These are phyloP conservation scores for Jordanella pulchra DNA, from an alignment of 2,797 vertebrate species.

Conservation along the genomic window DNA sequence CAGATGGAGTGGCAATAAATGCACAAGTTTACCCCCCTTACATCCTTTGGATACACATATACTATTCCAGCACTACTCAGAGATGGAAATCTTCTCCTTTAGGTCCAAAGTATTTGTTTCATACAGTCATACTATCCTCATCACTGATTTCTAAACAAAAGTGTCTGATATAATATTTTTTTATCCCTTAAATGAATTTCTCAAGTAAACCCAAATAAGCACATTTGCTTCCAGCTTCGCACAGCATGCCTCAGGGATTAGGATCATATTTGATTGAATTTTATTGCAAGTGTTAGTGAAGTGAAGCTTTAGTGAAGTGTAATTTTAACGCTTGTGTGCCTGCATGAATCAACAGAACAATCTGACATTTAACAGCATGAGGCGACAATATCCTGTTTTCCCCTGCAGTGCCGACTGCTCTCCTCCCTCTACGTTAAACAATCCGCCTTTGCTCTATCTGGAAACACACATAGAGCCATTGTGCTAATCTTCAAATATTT, in stretches of 20 bases:
- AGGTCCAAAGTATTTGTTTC: conserved; percentile 24
- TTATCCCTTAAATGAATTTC: conserved; percentile 6
- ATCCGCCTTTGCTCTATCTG: conserved; percentile 24
- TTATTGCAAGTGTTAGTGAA: conserved; percentile 3
- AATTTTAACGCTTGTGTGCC: conserved; percentile 9
- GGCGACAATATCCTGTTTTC: conserved; percentile 41
- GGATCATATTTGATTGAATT: conserved; percentile 15
- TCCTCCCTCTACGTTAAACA: conserved; percentile 40
- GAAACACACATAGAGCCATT: conserved; percentile 54
- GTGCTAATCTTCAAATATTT: conserved; percentile 70
- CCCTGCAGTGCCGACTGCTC: background rate
- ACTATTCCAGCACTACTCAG: conserved; percentile 42
- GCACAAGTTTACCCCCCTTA: conserved; percentile 33
- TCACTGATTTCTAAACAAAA: background rate
- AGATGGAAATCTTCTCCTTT: conserved; percentile 41
- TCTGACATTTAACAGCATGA: conserved; percentile 23
- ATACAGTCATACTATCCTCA: conserved; percentile 9
- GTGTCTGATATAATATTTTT: background rate
- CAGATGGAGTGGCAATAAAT: conserved; percentile 72
- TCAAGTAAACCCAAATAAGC: conserved; percentile 6
- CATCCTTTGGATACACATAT: conserved; percentile 2
- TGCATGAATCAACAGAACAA: conserved; percentile 17
- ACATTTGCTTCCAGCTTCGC: conserved; percentile 13
- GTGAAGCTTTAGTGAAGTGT: conserved; percentile 15
- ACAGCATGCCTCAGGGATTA: conserved; percentile 14